These are phyloP conservation scores for Xyrichtys novacula DNA, from an alignment of 2,797 vertebrate species.

Conservation along the genomic window DNA sequence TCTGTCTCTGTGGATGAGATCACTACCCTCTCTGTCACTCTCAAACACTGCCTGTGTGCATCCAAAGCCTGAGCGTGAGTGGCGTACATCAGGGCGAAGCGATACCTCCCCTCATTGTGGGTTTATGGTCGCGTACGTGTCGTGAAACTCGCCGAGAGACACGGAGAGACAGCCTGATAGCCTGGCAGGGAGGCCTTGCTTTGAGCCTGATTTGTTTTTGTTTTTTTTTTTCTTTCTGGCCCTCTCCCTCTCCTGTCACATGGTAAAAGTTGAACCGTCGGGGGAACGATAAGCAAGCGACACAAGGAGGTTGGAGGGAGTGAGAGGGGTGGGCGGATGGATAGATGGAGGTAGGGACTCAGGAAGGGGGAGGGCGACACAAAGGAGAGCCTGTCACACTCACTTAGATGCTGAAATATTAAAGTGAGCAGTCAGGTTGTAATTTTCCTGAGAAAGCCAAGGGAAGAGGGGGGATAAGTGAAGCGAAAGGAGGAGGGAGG, in stretches of 20 bases:
- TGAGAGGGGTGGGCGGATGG: slow-evolving; percentile 47
- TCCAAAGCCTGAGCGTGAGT: slow-evolving; percentile 53
- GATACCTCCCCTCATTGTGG: slow-evolving; percentile 74
- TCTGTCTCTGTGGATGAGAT: slow-evolving; percentile 76
- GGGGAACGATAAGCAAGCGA: slow-evolving; percentile 72
- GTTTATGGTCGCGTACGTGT: slow-evolving; percentile 69
- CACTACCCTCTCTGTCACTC: slow-evolving; percentile 62
- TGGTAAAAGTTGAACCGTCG: slow-evolving; percentile 74
- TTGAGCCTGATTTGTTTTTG: slow-evolving; percentile 80
- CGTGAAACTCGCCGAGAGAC: slow-evolving; percentile 58
- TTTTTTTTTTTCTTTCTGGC: slow-evolving; percentile 46
- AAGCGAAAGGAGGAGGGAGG: slow-evolving; percentile 62
- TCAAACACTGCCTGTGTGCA: slow-evolving; percentile 51
- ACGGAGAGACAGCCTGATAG: slow-evolving; percentile 73
- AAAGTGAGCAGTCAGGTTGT: slow-evolving; percentile 88
- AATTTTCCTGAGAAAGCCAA: slow-evolving; percentile 86
- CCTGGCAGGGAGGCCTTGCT: slow-evolving; percentile 53
- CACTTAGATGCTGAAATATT: slow-evolving; percentile 88
- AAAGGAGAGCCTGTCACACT: slow-evolving; percentile 87
- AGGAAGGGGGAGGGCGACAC: slow-evolving; percentile 60
- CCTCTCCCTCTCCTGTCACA: slow-evolving; percentile 74
- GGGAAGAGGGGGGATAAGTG: slow-evolving; percentile 79
- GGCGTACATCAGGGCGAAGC: slow-evolving; percentile 59
- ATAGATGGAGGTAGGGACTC: slow-evolving; percentile 54
- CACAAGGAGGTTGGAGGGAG: slow-evolving; percentile 64